These are phyloP conservation scores for Ptyas mucosa DNA, from an alignment of 2,113 vertebrate genomes.

Conservation along the genomic window DNA sequence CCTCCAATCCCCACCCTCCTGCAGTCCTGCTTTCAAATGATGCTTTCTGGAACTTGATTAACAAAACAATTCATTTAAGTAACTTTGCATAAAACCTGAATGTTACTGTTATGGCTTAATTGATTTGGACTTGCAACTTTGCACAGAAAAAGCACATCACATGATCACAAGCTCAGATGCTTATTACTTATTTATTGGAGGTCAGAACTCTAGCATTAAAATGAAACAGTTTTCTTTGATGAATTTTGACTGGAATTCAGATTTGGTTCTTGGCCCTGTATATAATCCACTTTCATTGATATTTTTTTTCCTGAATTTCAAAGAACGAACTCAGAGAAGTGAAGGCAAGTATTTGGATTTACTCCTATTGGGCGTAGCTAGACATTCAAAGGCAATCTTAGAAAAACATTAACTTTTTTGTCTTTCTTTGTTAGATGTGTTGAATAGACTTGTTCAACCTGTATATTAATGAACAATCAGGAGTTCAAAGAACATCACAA, in stretches of 20 bases:
- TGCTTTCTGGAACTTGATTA: not conserved
- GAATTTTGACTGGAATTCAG: not conserved
- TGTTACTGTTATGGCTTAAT: not conserved
- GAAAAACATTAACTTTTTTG: not conserved
- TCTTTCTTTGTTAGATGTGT: not conserved
- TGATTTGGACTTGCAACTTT: not conserved
- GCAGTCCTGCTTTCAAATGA: not conserved
- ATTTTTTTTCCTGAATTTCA: not conserved
- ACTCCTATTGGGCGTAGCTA: not conserved
- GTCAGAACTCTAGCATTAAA: not conserved
- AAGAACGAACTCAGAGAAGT: not conserved
- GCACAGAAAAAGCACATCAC: not conserved
- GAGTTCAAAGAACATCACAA: not conserved
- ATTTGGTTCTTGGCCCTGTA: not conserved
- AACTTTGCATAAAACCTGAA: not conserved
- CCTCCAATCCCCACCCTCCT: no score
- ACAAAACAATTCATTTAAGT: not conserved
- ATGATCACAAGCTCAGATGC: not conserved
- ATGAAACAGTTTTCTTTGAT: not conserved
- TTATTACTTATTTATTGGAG: not conserved
- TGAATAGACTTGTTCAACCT: not conserved
- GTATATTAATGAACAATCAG: not conserved
- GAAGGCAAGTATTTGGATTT: not conserved
- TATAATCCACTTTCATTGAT: not conserved
- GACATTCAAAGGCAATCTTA: not conserved